phyloP scores from a whole-genome alignment of 2,797 vertebrate genomes.

The Gymnodraco acuticeps region DNA sequence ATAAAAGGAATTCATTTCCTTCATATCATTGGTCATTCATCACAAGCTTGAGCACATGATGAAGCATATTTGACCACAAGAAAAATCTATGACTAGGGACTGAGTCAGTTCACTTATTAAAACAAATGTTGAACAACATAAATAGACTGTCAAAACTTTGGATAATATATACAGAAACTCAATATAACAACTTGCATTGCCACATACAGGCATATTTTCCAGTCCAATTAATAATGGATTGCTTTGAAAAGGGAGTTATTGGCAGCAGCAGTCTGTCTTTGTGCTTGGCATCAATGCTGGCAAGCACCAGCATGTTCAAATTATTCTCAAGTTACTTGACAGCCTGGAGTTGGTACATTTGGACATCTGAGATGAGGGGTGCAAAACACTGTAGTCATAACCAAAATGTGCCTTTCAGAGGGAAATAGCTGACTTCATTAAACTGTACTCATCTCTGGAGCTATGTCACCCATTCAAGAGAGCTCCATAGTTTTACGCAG shows the following conservation, averaged over 20 bases:
- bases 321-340: conserved; percentile 47
- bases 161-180: conserved; percentile 1
- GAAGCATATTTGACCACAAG: conserved; percentile 13
- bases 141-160: conserved; percentile 22
- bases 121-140: background rate
- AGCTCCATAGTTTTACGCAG: background rate
- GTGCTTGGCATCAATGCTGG: conserved; percentile 36
- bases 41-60: conserved; percentile 17
- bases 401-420: conserved; percentile 20
- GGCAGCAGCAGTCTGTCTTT: conserved; percentile 47
- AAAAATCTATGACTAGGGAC: conserved; percentile 7
- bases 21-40: conserved; percentile 30
- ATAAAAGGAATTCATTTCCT: conserved; percentile 27
- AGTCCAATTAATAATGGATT: conserved; percentile 47
- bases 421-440: conserved; percentile 19
- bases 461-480: background rate
- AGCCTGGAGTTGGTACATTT: conserved; percentile 39
- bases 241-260: conserved; percentile 51
- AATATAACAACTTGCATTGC: conserved; percentile 25
- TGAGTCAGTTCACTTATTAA: background rate
- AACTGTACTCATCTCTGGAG: background rate
- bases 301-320: conserved; percentile 36
- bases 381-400: conserved; percentile 27
- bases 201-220: conserved; percentile 32
- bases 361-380: conserved; percentile 37